phyloP scores from a whole-genome alignment of 2,797 vertebrate genomes.

The Euphonia xanthogaster region DNA sequence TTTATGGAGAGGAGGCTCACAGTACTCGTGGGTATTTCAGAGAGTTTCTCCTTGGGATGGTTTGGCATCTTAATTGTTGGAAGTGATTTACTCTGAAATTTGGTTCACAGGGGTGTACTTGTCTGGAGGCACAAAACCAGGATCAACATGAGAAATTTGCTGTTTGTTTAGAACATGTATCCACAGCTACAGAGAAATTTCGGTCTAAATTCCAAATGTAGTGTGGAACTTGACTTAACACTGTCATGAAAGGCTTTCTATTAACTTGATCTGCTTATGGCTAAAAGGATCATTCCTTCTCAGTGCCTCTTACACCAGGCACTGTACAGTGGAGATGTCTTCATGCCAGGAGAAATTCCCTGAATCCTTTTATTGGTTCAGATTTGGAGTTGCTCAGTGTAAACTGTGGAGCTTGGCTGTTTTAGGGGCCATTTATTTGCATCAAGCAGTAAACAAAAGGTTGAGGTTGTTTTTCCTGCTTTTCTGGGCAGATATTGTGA shows the following conservation, averaged over 20 bases:
- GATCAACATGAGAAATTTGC: not conserved
- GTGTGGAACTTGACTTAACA: not conserved
- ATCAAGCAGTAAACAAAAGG: not conserved
- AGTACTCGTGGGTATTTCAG: not conserved
- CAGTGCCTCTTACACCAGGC: not conserved
- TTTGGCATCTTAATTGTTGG: not conserved
- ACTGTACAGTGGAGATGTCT: not conserved
- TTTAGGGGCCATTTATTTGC: not conserved
- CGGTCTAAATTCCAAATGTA: not conserved
- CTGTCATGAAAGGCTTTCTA: not conserved
- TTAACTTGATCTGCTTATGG: not conserved
- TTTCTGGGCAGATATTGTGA: not conserved
- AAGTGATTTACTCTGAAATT: not conserved
- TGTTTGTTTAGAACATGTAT: not conserved
- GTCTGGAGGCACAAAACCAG: accelerated
- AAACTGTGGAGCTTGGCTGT: not conserved
- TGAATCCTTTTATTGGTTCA: not conserved
- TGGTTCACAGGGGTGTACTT: not conserved
- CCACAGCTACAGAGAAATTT: not conserved
- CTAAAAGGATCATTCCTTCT: not conserved
- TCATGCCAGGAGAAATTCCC: not conserved
- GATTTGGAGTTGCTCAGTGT: not conserved
- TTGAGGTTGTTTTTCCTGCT: not conserved
- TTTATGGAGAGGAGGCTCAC: not conserved
- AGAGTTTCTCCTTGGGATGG: not conserved